Conservation (phyloP, 2,888 invertebrate genomes). For the Scaptomyza tumidula region DNA sequence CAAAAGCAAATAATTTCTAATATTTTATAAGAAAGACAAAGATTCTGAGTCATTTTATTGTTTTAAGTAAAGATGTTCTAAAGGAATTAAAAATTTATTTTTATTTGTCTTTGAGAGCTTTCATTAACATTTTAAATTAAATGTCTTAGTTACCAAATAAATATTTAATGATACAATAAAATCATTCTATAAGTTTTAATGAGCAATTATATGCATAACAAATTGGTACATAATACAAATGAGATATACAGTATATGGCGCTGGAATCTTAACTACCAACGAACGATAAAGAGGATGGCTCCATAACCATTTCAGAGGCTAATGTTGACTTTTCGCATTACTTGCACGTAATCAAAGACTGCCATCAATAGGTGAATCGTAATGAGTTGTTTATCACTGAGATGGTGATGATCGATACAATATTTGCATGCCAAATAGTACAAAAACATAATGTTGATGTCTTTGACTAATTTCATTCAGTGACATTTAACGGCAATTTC, state of each 20-base stretch:
- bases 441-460: background rate
- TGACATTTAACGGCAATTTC: conserved; percentile 60
- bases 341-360: conserved; percentile 38
- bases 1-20: background rate
- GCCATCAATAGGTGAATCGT: conserved; percentile 45
- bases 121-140: too few species aligned
- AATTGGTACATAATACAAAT: conserved; percentile 34
- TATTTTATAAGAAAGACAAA: too few species aligned
- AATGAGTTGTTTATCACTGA: conserved; percentile 44
- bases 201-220: background rate
- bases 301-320: background rate
- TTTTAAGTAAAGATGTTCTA: too few species aligned
- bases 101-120: too few species aligned
- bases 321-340: conserved; percentile 38
- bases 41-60: background rate
- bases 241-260: conserved; percentile 15
- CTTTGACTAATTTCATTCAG: background rate
- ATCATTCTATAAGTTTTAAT: background rate
- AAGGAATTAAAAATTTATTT: too few species aligned
- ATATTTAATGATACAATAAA: conserved; percentile 1
- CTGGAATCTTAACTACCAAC: conserved; percentile 33
- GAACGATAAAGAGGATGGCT: conserved; percentile 30
- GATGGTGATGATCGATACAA: conserved; percentile 17
- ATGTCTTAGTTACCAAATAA: background rate
- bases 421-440: conserved; percentile 51